Base-by-base conservation (phyloP, 2,113 vertebrate genomes). In the Neodon shergylaensis region DNA sequence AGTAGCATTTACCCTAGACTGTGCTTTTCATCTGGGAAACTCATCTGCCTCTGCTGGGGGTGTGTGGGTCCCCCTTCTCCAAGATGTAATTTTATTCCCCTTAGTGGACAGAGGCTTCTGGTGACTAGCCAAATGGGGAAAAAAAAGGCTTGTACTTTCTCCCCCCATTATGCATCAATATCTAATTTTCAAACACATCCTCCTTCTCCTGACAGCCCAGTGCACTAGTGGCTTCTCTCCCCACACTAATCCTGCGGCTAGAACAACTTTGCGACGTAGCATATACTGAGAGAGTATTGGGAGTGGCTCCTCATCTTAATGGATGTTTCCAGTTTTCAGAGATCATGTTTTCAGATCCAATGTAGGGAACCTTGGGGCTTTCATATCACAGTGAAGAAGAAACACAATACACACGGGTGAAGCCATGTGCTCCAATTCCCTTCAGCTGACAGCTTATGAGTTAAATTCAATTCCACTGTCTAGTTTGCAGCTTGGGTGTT, bases 31-130 rank as follows among this genome's bases (percentile, higher is more conserved):
- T 92, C 94, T 92, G 1, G 0, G 52, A 88, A 81, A 76, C n/a
- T 49, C 14, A 2, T 87, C 94, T 49, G 77, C 65, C 74, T 90
- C 39, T 5, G 47, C 65, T 0, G 2, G 72, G 66, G 26, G 33
- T 36, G 16, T 14, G 44, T 26, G 1, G 24, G 72, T 39, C 47
- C 31, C 88, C 14, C 54, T 82, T 74, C 73, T 83, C 22, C 11
- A 8, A 0, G 9, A 77, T 83, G 95, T 95, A 97, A 95, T 92
- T 88, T 83, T 78, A 95, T 74, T 61, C 66, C 66, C 39, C 61
- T 91, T 21, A 14, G 65, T 28, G n/a, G 79, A 44, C 81, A 84
- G 90, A 78, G 94, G 44, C 42, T 58, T 54, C 95, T 70, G 70
- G 52, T 90, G 90, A 63, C 81, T 13, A 52, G 73, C 90, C 79